Evolutionary conservation across 1,140 invertebrate species (phyloP).

Genomic region (Thaumatotibia leucotreta): DNA sequence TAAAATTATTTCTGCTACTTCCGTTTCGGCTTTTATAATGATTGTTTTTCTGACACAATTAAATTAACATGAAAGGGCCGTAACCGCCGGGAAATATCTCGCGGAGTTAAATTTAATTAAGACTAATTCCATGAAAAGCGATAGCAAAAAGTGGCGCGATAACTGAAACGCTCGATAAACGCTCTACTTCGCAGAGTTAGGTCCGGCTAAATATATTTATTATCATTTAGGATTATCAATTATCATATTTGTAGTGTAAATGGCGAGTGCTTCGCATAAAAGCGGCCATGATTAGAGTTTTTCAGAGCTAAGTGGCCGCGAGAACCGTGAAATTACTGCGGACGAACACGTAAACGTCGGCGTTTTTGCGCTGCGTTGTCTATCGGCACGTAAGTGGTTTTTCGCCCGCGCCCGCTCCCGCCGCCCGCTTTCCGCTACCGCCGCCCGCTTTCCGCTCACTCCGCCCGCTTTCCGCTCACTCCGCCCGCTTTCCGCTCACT

Average conservation of each 20-base stretch:
- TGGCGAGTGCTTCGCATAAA: constrained; percentile 43
- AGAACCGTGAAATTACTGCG: constrained; percentile 55
- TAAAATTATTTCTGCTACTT: neutral
- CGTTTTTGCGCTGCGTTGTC: constrained; percentile 16
- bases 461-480: too few relatives aligned
- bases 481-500: too few relatives aligned
- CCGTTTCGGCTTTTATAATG: constrained; percentile 6
- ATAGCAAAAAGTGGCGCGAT: constrained; percentile 45
- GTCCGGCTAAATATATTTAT: constrained; percentile 44
- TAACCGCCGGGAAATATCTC: constrained; percentile 33
- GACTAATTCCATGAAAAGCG: constrained; percentile 47
- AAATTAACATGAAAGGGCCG: constrained; percentile 26
- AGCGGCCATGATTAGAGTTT: constrained; percentile 48
- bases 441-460: too few relatives aligned
- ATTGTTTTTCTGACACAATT: constrained; percentile 14
- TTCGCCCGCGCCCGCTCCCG: neutral
- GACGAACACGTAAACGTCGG: constrained; percentile 25
- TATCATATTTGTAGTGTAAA: constrained; percentile 60
- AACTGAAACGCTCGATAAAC: constrained; percentile 61
- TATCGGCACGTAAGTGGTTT: neutral
- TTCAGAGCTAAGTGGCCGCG: constrained; percentile 42
- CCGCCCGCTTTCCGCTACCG: neutral
- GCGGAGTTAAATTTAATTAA: constrained; percentile 39
- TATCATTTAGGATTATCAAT: constrained; percentile 60
- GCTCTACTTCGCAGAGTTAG: constrained; percentile 38